These are phyloP conservation scores for Sarcophilus harrisii DNA, from an alignment of 2,797 vertebrate species.

Conservation along the genomic window DNA sequence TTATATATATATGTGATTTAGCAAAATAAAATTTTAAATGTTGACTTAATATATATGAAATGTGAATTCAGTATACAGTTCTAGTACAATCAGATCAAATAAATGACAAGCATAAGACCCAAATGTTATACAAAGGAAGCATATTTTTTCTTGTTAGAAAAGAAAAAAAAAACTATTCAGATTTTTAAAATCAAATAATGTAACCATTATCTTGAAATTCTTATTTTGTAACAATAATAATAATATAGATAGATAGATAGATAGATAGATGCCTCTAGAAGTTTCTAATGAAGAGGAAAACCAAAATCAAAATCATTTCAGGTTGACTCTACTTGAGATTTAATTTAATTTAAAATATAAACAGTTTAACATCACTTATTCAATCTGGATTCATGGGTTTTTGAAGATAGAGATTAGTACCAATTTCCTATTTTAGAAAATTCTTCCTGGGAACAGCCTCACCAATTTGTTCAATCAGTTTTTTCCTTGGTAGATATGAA, in stretches of 20 bases:
- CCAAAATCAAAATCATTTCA: neutral
- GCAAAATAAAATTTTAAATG: neutral
- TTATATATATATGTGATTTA: conserved; percentile 44
- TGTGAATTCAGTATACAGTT: neutral
- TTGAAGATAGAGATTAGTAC: neutral
- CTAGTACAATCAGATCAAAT: neutral
- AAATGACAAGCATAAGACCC: neutral
- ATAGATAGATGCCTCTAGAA: neutral
- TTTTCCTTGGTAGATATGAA: neutral
- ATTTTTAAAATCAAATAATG: neutral
- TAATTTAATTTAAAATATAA: neutral
- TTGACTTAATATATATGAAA: neutral
- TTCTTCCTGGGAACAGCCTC: neutral
- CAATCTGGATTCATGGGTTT: neutral
- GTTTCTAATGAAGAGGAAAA: neutral
- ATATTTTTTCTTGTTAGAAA: conserved; percentile 17
- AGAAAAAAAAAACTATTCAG: neutral
- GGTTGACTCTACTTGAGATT: neutral
- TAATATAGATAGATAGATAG: too few species aligned
- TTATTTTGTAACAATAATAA: conserved; percentile 2
- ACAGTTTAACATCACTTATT: neutral
- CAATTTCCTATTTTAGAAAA: neutral
- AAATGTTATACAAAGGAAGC: neutral
- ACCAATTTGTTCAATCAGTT: neutral
- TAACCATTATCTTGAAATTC: neutral